Percentiles rank a stretch among this genome's conserved stretches.
phyloP scores from a whole-genome alignment of 2,797 vertebrate species.

The Onychomys arenicola region DNA sequence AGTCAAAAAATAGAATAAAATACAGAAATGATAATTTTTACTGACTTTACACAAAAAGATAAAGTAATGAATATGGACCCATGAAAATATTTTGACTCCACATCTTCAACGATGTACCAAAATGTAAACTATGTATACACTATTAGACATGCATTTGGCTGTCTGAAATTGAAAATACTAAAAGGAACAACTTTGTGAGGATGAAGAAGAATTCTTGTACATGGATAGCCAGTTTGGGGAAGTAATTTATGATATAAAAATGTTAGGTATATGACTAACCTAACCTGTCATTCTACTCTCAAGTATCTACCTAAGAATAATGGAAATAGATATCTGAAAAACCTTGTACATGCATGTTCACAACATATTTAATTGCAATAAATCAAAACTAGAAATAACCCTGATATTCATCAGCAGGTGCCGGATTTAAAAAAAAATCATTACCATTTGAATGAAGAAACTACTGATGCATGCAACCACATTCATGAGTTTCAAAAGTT shows the following conservation, averaged over 20 bases:
- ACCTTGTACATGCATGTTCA: not conserved
- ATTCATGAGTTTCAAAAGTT: not conserved
- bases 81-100: not conserved
- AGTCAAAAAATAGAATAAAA: not conserved
- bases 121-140: not conserved
- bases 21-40: not conserved
- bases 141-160: not conserved
- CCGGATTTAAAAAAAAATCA: not conserved
- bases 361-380: conserved; percentile 6
- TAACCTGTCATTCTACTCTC: not conserved
- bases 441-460: not conserved
- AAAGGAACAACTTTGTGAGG: not conserved
- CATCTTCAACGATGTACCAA: not conserved
- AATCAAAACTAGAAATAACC: not conserved
- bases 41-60: not conserved
- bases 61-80: not conserved
- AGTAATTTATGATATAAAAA: not conserved
- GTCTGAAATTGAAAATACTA: not conserved
- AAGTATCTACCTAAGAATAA: not conserved
- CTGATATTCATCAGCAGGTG: not conserved
- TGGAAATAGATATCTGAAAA: not conserved
- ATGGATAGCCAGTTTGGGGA: not conserved
- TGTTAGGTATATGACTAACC: not conserved
- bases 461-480: not conserved
- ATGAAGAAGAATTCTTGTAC: not conserved